Evolutionary conservation across 2,888 invertebrate species (phyloP).

Genomic region (Folsomia candida): DNA sequence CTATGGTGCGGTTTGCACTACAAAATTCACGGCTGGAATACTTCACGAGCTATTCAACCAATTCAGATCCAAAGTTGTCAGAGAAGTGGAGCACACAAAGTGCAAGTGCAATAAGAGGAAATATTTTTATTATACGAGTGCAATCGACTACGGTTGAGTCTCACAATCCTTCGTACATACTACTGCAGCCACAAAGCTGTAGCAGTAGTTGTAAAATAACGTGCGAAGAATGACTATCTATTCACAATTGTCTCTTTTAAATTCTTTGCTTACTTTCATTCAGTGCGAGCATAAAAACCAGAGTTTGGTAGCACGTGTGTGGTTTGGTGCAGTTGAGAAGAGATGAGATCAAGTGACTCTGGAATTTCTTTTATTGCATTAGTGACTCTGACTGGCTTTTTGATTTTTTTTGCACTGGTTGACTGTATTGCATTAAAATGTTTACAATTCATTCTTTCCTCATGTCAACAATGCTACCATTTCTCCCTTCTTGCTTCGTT

Average conservation of each 20-base stretch:
- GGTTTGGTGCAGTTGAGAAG: neutral
- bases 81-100: too few species aligned
- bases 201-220: too few species aligned
- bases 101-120: neutral
- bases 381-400: neutral
- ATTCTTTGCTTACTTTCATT: neutral
- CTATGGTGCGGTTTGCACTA: neutral
- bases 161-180: neutral
- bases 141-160: neutral
- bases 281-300: neutral
- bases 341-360: neutral
- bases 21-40: neutral
- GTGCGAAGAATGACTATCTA: too few species aligned
- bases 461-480: neutral
- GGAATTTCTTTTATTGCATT: conserved; percentile 6
- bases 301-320: neutral
- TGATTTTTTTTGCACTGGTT: neutral
- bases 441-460: neutral
- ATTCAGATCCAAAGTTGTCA: neutral
- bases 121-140: neutral
- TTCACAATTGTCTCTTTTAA: neutral
- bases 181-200: too few species aligned
- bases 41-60: neutral
- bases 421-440: neutral
- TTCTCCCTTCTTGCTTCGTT: neutral